Percentiles rank a stretch among this genome's conserved stretches.
Evolutionary conservation across 1,140 invertebrate species (phyloP).

Genomic region (Pemphigus obesinymphae): DNA sequence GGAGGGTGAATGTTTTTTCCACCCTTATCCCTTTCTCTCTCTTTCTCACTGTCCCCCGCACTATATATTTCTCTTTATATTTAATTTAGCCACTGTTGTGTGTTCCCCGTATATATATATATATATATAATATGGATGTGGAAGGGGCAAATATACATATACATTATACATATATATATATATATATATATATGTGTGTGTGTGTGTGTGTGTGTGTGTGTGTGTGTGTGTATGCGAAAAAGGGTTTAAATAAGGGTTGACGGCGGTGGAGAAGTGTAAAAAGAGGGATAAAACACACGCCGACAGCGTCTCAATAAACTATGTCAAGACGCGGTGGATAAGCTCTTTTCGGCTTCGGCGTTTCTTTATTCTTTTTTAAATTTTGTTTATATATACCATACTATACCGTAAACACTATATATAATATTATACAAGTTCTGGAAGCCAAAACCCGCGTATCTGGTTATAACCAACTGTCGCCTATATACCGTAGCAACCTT

Average conservation of each 20-base stretch:
- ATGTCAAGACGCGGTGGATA: constrained; percentile 1
- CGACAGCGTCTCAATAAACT: constrained; percentile 18
- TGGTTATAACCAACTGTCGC: background rate
- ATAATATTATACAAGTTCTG: too few relatives aligned
- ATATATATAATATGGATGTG: background rate
- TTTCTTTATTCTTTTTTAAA: background rate
- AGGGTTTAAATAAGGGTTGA: constrained; percentile 21
- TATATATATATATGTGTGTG: background rate
- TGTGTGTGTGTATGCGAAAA: background rate
- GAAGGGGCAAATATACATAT: background rate
- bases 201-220: background rate
- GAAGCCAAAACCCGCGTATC: background rate
- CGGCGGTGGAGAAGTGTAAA: background rate
- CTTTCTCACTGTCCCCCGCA: background rate
- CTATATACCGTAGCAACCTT: too few relatives aligned
- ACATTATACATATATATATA: background rate
- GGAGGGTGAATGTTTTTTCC: constrained; percentile 28
- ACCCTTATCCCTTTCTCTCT: background rate
- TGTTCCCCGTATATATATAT: background rate
- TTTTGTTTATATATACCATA: background rate
- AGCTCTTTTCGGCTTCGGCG: background rate
- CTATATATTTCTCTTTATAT: constrained; percentile 21
- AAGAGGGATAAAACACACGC: constrained; percentile 21
- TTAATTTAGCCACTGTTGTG: constrained; percentile 37
- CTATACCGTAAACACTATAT: background rate